Percentiles rank a stretch among this genome's conserved stretches.
Conservation (phyloP, 1,140 invertebrate genomes). For the Aphis craccivora region DNA sequence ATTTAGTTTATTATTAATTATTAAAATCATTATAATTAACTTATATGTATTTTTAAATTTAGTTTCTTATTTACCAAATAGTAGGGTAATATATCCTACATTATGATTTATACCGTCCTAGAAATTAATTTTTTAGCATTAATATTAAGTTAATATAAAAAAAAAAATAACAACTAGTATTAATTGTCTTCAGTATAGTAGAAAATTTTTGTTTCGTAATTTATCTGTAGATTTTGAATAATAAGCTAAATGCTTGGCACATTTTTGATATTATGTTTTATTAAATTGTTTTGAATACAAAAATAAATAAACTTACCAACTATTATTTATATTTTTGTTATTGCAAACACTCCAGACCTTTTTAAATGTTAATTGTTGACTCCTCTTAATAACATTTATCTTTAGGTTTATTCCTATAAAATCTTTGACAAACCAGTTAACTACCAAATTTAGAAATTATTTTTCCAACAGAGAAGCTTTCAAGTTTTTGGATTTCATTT, state of each 20-base stretch:
- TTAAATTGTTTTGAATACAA: constrained; percentile 9
- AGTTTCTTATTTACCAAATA: neutral
- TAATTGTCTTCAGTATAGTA: neutral
- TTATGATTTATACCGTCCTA: constrained; percentile 21
- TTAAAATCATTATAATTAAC: neutral
- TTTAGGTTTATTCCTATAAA: too few species aligned
- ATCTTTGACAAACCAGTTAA: too few species aligned
- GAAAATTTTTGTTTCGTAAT: neutral
- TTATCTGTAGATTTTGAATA: neutral
- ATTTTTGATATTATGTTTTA: neutral
- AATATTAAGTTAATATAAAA: neutral
- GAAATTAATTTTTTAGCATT: constrained; percentile 4
- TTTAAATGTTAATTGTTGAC: too few species aligned
- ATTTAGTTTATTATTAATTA: constrained; percentile 1
- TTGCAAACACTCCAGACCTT: too few species aligned
- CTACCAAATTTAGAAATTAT: neutral
- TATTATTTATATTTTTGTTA: neutral
- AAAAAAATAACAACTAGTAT: neutral
- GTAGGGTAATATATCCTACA: neutral
- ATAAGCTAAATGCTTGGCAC: neutral
- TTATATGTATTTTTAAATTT: neutral
- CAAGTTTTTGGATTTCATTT: neutral
- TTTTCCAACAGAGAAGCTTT: neutral
- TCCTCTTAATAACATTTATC: too few species aligned
- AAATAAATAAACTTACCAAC: neutral